These are phyloP conservation scores for Agrochola lychnidis DNA, from an alignment of 2,888 invertebrate species.

Conservation along the genomic window DNA sequence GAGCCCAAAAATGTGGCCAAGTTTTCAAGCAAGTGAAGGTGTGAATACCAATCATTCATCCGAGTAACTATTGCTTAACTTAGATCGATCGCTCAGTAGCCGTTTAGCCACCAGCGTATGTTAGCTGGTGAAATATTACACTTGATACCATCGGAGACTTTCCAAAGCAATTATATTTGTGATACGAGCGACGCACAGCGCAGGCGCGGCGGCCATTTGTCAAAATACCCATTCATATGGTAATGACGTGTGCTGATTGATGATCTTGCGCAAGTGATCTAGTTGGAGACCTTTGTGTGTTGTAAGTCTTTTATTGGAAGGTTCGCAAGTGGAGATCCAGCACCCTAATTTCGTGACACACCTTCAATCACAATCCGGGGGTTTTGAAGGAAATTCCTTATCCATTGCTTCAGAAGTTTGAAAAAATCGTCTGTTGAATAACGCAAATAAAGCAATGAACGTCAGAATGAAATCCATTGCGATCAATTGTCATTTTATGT, in stretches of 20 bases:
- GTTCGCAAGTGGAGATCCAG: slow-evolving; percentile 4
- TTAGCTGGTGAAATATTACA: slow-evolving; percentile 60
- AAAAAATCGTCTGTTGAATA: too few relatives aligned
- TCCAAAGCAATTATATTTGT: slow-evolving; percentile 62
- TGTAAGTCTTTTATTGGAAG: slow-evolving; percentile 30
- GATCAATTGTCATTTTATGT: too few relatives aligned
- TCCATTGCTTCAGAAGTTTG: too few relatives aligned
- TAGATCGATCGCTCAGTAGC: slow-evolving; percentile 40
- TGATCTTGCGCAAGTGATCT: slow-evolving; percentile 58
- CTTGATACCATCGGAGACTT: slow-evolving; percentile 60
- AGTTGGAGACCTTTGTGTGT: slow-evolving; percentile 44
- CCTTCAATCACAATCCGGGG: too few relatives aligned
- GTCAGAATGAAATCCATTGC: too few relatives aligned
- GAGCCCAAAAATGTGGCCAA: background rate
- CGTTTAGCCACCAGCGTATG: slow-evolving; percentile 33
- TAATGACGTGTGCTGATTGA: slow-evolving; percentile 59
- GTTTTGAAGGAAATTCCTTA: too few relatives aligned
- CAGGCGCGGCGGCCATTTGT: slow-evolving; percentile 62
- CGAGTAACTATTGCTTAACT: slow-evolving; percentile 20
- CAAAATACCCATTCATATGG: slow-evolving; percentile 64
- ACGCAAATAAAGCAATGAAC: too few relatives aligned
- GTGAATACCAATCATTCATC: slow-evolving; percentile 34
- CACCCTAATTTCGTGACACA: too few relatives aligned
- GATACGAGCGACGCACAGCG: slow-evolving; percentile 45
- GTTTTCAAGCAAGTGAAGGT: slow-evolving; percentile 21